Evolutionary conservation across 1,140 invertebrate genomes (phyloP), one percentile per base, ranked within the genome.

Genomic region (Leptinotarsa defecta): DNA sequence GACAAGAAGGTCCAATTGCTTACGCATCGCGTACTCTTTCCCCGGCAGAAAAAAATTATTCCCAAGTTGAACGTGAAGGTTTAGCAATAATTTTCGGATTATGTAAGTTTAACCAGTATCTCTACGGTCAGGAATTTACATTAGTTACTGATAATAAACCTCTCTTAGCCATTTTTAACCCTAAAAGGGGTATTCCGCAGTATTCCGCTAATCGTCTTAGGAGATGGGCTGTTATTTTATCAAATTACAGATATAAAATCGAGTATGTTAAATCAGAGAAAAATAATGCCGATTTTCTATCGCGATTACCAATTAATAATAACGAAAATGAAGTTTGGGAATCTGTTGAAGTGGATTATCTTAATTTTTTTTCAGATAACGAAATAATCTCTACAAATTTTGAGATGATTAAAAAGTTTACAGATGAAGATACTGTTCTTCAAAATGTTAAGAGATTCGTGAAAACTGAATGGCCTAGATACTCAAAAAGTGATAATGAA

Each of bases 41-140:
- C n/a, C 13, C 4, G 1, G 52, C 52, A 4, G 52, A 57, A 2
- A 57, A 57, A n/a, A 57, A 57, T 57, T 57, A 57, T 57, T n/a
- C 52, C 4, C 13, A 17, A 13, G 52, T 13, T 17, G 52, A 57
- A 57, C 52, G 52, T 13, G 52, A 57, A n/a, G 52, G 52, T 13
- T n/a, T 57, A n/a, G 13, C 52, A 57, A 57, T 57, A 15, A 57
- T 57, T 57, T 57, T 57, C 13, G 52, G 8, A n/a, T 17, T 57
- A 57, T 57, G 13, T 57, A 57, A 57, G 13, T 57, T n/a, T n/a
- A 57, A 57, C 52, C 52, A 13, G 13, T 57, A 57, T 57, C n/a
- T 57, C 1, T 86, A 84, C 13, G 52, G 52, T 57, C 11, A n/a
- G 13, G 49, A 52, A 52, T 52, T 52, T 52, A 52, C 49, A n/a